Conservation (phyloP, 35 echinoderm and acorn worm species). For the Heliocidaris tuberculata region DNA sequence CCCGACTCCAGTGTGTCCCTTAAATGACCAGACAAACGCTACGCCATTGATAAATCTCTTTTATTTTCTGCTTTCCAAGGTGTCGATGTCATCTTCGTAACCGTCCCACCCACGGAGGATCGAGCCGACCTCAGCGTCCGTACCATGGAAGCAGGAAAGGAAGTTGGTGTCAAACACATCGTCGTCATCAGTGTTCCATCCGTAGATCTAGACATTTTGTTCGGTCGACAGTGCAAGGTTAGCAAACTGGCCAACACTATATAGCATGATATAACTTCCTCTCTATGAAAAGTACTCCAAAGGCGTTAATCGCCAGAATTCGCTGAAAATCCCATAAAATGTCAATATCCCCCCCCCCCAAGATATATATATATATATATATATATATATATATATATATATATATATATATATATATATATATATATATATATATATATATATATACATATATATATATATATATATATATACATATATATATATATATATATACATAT, state of each 20-base stretch:
- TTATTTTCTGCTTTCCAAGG: background rate
- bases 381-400: too few species aligned
- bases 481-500: too few species aligned
- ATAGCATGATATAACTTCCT: background rate
- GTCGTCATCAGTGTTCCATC: conserved; percentile 28
- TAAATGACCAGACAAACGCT: too few species aligned
- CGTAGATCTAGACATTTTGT: conserved; percentile 45
- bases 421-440: too few species aligned
- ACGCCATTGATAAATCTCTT: background rate
- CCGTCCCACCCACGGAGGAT: conserved; percentile 37
- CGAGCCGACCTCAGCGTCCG: conserved; percentile 34
- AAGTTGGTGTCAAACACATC: conserved; percentile 53
- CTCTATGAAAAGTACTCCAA: background rate
- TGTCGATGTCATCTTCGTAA: conserved; percentile 43
- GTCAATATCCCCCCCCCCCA: background rate
- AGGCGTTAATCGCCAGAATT: background rate
- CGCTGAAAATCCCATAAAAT: background rate
- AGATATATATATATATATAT: too few species aligned
- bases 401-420: too few species aligned
- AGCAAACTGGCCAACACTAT: background rate
- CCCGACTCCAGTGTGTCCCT: too few species aligned
- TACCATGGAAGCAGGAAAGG: conserved; percentile 45
- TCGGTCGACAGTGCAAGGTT: conserved; percentile 47
- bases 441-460: too few species aligned
- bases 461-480: too few species aligned